Conservation (phyloP, 35 echinoderm and acorn worm genomes). For the Lytechinus pictus region DNA sequence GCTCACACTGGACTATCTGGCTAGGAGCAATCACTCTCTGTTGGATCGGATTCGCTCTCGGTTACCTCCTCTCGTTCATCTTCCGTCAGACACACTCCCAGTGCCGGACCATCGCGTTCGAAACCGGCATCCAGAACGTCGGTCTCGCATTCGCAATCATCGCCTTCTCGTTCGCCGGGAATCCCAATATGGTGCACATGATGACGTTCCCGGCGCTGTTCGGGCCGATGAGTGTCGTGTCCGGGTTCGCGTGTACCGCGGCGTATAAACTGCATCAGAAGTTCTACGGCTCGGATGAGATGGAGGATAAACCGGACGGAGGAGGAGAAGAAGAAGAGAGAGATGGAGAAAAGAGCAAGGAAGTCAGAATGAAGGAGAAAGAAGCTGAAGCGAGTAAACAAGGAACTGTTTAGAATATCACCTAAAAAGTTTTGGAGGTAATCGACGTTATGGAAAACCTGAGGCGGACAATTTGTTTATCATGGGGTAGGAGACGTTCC, state of each 20-base stretch:
- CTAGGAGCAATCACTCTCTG: conserved; percentile 58
- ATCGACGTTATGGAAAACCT: too few relatives aligned
- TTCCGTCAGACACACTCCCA: conserved; percentile 66
- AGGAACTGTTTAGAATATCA: background rate
- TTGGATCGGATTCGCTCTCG: conserved; percentile 61
- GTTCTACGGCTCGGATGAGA: background rate
- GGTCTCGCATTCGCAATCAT: conserved; percentile 76
- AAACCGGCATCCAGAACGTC: conserved; percentile 86
- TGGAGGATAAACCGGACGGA: background rate
- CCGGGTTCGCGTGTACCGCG: background rate
- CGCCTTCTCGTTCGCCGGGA: conserved; percentile 67
- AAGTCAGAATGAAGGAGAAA: background rate
- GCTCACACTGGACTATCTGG: conserved; percentile 79
- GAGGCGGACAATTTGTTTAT: too few relatives aligned
- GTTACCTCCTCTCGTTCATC: conserved; percentile 70
- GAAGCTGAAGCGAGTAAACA: background rate
- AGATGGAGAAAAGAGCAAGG: background rate
- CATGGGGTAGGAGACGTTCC: too few relatives aligned
- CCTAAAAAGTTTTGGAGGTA: too few relatives aligned
- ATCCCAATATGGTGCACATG: conserved; percentile 41
- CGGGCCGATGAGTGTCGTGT: conserved; percentile 40
- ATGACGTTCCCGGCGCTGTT: conserved; percentile 71
- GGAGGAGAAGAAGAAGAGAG: background rate
- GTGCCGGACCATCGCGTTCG: conserved; percentile 84
- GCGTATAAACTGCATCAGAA: conserved; percentile 3